Evolutionary conservation across 1,140 invertebrate genomes (phyloP), one percentile per base, ranked within the genome.

Genomic region (Cyclargus thomasi): DNA sequence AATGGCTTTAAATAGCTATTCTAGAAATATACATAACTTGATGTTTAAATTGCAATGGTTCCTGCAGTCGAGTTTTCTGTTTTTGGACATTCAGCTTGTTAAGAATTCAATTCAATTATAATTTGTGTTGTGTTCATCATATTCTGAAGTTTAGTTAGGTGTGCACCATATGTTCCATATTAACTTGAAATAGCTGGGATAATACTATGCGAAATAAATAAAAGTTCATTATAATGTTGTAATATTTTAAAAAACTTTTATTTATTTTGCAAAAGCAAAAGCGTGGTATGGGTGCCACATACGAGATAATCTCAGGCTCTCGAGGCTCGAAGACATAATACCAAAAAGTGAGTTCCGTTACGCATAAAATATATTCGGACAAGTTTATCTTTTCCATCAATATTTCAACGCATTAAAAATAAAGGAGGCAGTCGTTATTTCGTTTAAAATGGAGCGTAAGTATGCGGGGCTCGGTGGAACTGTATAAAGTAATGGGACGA

Each of bases 401-500:
- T 69, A 71, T 70, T 68, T 65, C 67, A 68, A 70, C 67, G 69
- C 67, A 77, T 77, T 72, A 72, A 71, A 71, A 74, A 70, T 67
- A 63, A 74, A 70, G 64, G 63, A 74, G 70, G 72, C 74, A 73
- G 59, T 78, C 73, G 75, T 77, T 73, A 74, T 76, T 77, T 74
- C 59, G 67, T 73, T 77, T 72, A 80, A 76, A 79, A 75, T 72
- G 73, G 73, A 64, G 67, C 70, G 74, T 79, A 78, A 79, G 73
- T 80, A 78, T 74, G 77, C 73, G 75, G 39, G 39, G 39, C 39
- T 47, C 2, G 39, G 68, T 75, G 75, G 78, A 80, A 71, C 77
- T 68, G 74, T 76, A 77, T 82, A 81, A 81, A 83, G 77, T 81
- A 80, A 78, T 80, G 76, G 75, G 78, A 77, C 70, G 77, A 73